Conservation (phyloP, 2,888 invertebrate genomes). For the Leucozona laternaria region DNA sequence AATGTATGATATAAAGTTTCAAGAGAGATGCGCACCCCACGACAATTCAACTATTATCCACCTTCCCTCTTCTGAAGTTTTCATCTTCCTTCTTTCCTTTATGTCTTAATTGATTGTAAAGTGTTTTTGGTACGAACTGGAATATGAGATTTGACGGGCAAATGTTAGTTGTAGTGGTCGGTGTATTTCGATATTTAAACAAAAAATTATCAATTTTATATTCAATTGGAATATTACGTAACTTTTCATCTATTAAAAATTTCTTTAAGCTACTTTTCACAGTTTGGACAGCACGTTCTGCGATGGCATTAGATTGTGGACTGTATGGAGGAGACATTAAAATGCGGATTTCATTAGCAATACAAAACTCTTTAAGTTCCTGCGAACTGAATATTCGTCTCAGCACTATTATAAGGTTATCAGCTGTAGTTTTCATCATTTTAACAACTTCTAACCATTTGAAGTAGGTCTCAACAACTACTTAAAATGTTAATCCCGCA, state of each 20-base stretch:
- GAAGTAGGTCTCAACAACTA: slow-evolving; percentile 34
- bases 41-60: too few species aligned
- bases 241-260: slow-evolving; percentile 6
- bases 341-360: not conserved
- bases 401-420: slow-evolving; percentile 4
- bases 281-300: slow-evolving; percentile 36
- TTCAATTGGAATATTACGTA: slow-evolving; percentile 21
- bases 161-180: slow-evolving; percentile 7
- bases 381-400: slow-evolving; percentile 23
- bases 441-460: slow-evolving; percentile 35
- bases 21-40: too few species aligned
- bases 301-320: slow-evolving; percentile 38
- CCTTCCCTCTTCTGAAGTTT: not conserved
- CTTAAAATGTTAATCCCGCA: slow-evolving; percentile 12
- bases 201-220: slow-evolving; percentile 21
- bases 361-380: slow-evolving; percentile 39
- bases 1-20: too few species aligned
- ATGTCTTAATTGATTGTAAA: slow-evolving; percentile 12
- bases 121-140: not conserved
- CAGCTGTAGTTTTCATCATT: slow-evolving; percentile 34
- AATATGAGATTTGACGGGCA: slow-evolving; percentile 4
- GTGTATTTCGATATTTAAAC: slow-evolving; percentile 18
- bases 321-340: not conserved
- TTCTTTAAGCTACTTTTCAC: slow-evolving; percentile 11
- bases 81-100: not conserved